Conservation (phyloP, 1,140 invertebrate genomes). For the Akabosia matsudoensis region DNA sequence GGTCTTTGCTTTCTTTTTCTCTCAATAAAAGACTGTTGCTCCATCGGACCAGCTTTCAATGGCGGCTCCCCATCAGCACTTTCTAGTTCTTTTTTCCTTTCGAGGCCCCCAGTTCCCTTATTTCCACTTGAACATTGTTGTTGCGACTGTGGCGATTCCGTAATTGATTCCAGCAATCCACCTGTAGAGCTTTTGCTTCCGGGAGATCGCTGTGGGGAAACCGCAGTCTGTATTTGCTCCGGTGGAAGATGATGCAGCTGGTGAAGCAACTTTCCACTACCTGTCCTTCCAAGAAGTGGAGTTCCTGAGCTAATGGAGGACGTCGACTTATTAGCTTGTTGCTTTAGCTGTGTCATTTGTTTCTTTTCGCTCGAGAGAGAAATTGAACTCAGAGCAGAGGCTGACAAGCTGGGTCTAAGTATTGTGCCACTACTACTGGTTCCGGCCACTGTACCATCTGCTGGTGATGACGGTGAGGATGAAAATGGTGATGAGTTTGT, state of each 20-base stretch:
- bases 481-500: neutral
- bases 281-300: neutral
- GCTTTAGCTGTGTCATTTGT: neutral
- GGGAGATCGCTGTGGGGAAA: neutral
- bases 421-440: conserved; percentile 1
- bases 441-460: neutral
- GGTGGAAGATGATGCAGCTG: neutral
- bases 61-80: neutral
- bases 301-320: neutral
- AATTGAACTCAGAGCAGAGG: neutral
- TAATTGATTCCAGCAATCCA: conserved; percentile 14
- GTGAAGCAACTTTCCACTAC: neutral
- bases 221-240: neutral
- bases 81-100: neutral
- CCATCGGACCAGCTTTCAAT: neutral
- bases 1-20: conserved; percentile 4
- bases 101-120: too few relatives aligned
- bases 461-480: neutral
- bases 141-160: neutral
- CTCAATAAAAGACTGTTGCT: neutral
- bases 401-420: neutral
- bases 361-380: neutral
- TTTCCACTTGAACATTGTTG: too few relatives aligned
- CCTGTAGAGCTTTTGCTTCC: conserved; percentile 8
- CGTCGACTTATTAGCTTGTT: neutral